Evolutionary conservation across 2,888 invertebrate species (phyloP).

Genomic region (Crematogaster levior): DNA sequence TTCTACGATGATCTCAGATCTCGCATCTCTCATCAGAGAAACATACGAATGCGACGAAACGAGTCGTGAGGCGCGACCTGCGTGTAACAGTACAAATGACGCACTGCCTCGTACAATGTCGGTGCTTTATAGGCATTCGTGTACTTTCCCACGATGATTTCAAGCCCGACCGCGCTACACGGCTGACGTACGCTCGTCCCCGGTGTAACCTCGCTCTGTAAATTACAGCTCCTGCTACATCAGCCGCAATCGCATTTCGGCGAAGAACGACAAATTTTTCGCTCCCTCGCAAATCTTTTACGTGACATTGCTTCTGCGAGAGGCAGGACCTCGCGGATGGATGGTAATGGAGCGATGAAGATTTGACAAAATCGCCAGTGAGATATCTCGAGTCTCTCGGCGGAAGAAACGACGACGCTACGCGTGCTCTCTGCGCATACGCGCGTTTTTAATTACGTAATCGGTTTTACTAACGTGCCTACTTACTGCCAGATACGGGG

Average conservation of each 20-base stretch:
- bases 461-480: neutral
- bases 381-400: neutral
- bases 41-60: neutral
- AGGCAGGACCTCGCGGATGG: neutral
- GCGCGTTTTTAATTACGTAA: neutral
- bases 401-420: neutral
- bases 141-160: conserved; percentile 23
- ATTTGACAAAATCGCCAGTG: neutral
- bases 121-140: conserved; percentile 8
- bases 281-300: neutral
- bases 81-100: neutral
- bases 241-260: neutral
- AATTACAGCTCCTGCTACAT: neutral
- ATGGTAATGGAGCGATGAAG: neutral
- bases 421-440: conserved; percentile 14
- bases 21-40: neutral
- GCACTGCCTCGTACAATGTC: neutral
- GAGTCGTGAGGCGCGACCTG: neutral
- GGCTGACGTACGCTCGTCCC: neutral
- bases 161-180: neutral
- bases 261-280: neutral
- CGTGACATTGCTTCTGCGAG: neutral
- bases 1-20: neutral
- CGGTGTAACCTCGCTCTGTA: conserved; percentile 17
- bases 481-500: neutral